Conservation (phyloP, 2,113 vertebrate genomes). For the Parus major region DNA sequence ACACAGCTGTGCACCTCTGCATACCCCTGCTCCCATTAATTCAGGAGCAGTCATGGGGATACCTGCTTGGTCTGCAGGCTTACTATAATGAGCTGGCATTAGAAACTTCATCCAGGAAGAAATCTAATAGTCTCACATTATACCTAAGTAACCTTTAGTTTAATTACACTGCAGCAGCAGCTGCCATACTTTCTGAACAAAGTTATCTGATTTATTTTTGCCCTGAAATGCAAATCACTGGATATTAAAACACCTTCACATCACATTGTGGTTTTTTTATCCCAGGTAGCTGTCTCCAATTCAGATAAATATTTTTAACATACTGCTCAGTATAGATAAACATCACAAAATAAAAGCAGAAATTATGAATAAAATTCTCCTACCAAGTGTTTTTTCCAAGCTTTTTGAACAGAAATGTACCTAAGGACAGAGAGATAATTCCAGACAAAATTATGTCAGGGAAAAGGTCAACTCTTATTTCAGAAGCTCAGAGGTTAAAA, state of each 20-base stretch:
- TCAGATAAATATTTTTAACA: neutral
- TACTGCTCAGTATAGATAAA: neutral
- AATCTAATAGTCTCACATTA: neutral
- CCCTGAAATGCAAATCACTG: neutral
- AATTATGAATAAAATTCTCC: neutral
- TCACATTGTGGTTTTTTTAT: neutral
- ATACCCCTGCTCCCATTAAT: neutral
- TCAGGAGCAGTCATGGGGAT: neutral
- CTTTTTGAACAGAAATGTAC: neutral
- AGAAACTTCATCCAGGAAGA: neutral
- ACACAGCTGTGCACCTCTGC: neutral
- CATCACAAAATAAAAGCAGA: neutral
- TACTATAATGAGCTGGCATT: neutral
- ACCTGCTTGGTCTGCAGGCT: neutral
- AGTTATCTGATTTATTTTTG: neutral
- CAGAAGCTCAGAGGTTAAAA: slow-evolving; percentile 14
- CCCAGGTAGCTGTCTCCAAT: neutral
- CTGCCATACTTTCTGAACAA: neutral
- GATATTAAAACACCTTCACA: neutral
- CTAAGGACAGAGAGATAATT: neutral
- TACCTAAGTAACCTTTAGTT: neutral
- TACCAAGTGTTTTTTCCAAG: slow-evolving; percentile 18
- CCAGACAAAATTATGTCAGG: neutral
- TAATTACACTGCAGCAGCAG: neutral
- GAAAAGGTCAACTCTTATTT: neutral